A percentile compares a stretch with the other conserved stretches of the same genome.
Conservation (phyloP, 2,113 vertebrate species). For the Laticauda laticaudata region DNA sequence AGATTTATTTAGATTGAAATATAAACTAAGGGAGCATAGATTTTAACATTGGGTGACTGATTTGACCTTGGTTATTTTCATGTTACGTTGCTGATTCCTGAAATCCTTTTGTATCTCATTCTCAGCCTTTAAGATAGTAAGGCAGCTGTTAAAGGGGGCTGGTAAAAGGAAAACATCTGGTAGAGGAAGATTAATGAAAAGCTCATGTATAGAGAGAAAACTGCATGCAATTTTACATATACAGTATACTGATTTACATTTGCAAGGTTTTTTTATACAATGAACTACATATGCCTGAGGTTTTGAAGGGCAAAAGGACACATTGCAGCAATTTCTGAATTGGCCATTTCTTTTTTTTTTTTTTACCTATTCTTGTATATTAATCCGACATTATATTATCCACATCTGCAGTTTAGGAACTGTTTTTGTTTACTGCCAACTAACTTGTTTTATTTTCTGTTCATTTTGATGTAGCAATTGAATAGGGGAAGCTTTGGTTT, state of each 20-base stretch:
- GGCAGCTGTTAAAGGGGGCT: background rate
- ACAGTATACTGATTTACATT: background rate
- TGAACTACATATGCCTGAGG: background rate
- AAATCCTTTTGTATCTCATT: background rate
- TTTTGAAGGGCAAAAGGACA: background rate
- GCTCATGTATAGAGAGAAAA: background rate
- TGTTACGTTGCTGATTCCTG: slow-evolving; percentile 4
- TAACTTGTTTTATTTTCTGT: background rate
- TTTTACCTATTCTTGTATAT: background rate
- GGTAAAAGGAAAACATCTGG: background rate
- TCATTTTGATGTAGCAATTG: background rate
- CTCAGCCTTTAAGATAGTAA: background rate
- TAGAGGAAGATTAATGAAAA: slow-evolving; percentile 12
- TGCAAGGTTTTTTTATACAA: background rate
- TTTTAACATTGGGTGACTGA: background rate
- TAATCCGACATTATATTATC: background rate
- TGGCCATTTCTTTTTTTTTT: background rate
- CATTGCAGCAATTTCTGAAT: background rate
- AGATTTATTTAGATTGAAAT: background rate
- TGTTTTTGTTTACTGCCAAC: background rate
- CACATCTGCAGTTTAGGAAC: background rate
- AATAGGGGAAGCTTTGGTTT: background rate
- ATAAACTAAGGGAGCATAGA: background rate
- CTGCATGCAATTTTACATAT: background rate
- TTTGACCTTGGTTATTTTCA: background rate